phyloP scores from a whole-genome alignment of 2,797 vertebrate species.

The Halcyon smyrnensis region DNA sequence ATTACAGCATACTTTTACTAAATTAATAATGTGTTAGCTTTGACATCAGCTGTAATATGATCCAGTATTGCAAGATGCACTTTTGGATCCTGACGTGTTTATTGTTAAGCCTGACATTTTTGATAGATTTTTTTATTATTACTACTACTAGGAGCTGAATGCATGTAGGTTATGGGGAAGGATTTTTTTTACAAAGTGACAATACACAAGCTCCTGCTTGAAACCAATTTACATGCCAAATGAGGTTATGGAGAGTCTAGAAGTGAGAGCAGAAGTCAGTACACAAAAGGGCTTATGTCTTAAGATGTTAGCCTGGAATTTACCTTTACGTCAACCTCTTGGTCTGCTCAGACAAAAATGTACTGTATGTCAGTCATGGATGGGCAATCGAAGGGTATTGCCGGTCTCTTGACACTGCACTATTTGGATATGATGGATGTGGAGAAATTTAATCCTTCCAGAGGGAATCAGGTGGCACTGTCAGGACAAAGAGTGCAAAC shows the following conservation, averaged over 20 bases:
- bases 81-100: constrained; percentile 54
- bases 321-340: constrained; percentile 88
- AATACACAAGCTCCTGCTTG: constrained; percentile 86
- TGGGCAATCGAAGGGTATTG: constrained; percentile 82
- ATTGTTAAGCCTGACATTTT: constrained; percentile 69
- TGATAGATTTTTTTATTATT: background rate
- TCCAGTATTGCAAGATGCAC: constrained; percentile 24
- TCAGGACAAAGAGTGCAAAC: constrained; percentile 79
- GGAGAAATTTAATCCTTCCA: constrained; percentile 86
- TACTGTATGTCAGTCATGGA: constrained; percentile 90
- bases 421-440: constrained; percentile 91
- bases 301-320: constrained; percentile 86
- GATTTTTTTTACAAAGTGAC: constrained; percentile 78
- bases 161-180: constrained; percentile 33
- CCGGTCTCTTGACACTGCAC: constrained; percentile 81
- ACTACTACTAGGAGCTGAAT: constrained; percentile 49
- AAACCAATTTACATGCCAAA: constrained; percentile 77
- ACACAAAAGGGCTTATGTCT: constrained; percentile 92
- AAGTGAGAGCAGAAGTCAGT: constrained; percentile 70
- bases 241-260: constrained; percentile 59
- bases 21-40: constrained; percentile 48
- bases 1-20: constrained; percentile 35
- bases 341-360: constrained; percentile 85
- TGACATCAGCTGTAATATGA: constrained; percentile 64
- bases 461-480: constrained; percentile 81